phyloP scores from a whole-genome alignment of 1,140 invertebrate genomes.

The Acromyrmex heyeri region DNA sequence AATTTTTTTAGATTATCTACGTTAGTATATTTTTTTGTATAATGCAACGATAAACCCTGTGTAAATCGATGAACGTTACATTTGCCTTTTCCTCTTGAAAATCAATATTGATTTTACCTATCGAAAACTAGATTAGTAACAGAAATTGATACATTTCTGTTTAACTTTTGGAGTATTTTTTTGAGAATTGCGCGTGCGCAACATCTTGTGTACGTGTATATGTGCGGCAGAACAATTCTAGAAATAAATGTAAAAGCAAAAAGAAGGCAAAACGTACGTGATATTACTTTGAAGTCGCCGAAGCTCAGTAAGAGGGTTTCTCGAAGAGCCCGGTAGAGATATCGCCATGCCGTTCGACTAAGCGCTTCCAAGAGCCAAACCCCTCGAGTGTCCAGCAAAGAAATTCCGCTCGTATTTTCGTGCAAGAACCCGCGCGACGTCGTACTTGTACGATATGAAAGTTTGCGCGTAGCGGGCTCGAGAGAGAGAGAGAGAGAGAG shows the following conservation, averaged over 20 bases:
- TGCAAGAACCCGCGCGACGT: constrained; percentile 36
- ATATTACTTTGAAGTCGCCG: constrained; percentile 43
- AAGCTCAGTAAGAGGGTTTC: neutral
- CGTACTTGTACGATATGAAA: constrained; percentile 52
- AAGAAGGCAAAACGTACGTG: constrained; percentile 4
- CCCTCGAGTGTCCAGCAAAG: constrained; percentile 38
- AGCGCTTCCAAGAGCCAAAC: constrained; percentile 38
- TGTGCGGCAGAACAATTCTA: constrained; percentile 19
- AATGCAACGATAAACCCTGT: neutral
- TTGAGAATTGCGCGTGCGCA: neutral
- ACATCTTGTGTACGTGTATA: neutral
- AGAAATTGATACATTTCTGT: constrained; percentile 26
- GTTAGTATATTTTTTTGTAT: neutral
- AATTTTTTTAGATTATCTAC: neutral
- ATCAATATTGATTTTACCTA: constrained; percentile 59
- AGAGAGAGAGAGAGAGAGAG: neutral
- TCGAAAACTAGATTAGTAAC: constrained; percentile 38
- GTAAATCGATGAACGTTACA: neutral
- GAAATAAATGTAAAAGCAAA: constrained; percentile 23
- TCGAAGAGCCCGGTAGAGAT: constrained; percentile 27
- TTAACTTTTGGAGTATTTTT: constrained; percentile 25
- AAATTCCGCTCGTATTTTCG: constrained; percentile 62
- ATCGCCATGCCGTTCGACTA: constrained; percentile 43
- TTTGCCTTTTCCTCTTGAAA: constrained; percentile 51
- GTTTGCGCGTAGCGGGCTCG: constrained; percentile 19